Evolutionary conservation across 92 coral and sea anemone species (phyloP).

Genomic region (Meandrina meandrites): DNA sequence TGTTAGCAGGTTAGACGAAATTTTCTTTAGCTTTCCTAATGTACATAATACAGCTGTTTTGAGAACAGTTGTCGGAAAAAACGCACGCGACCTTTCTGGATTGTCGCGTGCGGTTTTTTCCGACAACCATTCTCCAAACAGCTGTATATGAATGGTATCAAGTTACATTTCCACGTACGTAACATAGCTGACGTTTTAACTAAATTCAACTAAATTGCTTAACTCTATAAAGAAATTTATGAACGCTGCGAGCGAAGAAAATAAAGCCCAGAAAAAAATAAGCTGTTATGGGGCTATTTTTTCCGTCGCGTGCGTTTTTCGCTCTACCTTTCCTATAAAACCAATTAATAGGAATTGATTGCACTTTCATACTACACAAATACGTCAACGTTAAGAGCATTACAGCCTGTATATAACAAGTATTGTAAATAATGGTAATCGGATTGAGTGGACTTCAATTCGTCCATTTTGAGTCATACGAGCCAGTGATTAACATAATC

Average conservation of each 20-base stretch:
- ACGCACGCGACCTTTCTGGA: too few relatives aligned
- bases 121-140: too few relatives aligned
- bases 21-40: not conserved
- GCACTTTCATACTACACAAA: not conserved
- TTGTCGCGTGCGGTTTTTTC: too few relatives aligned
- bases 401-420: not conserved
- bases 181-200: not conserved
- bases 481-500: not conserved
- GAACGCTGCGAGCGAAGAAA: not conserved
- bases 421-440: not conserved
- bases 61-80: too few relatives aligned
- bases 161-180: not conserved
- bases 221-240: too few relatives aligned
- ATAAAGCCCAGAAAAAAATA: not conserved
- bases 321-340: not conserved
- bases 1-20: not conserved
- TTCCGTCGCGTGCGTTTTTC: not conserved
- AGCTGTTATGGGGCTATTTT: not conserved
- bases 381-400: not conserved
- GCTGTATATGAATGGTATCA: not conserved
- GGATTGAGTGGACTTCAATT: not conserved
- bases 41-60: too few relatives aligned
- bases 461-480: not conserved
- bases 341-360: not conserved
- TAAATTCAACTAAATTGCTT: too few relatives aligned